Base-by-base conservation (phyloP, 1,140 invertebrate species). In the Patella vulgata region DNA sequence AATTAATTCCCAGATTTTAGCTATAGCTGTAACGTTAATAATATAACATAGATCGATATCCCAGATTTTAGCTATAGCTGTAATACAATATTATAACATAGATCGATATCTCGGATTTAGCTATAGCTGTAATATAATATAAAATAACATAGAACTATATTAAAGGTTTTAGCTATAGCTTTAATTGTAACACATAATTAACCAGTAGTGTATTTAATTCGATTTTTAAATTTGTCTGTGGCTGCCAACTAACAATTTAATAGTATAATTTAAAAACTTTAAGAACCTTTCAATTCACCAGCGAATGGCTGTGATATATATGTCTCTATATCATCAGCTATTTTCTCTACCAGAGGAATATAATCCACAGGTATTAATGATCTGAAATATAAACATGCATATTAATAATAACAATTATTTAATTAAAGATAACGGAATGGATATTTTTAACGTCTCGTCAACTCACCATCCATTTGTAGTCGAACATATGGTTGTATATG, bases 271-370 rank as follows among this genome's bases (percentile, higher is more conserved):
- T 11, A 28, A n/a, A n/a, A n/a, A n/a, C n/a, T n/a, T n/a, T n/a
- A n/a, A n/a, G n/a, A n/a, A 75, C 73, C 73, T 66, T 48, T 63
- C 43, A 75, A 68, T 66, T 75, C 73, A 21, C 47, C 57, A n/a
- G 73, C 67, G 55, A 68, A 75, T 21, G 70, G 67, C 31, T 50
- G 50, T 19, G 70, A 59, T 6, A 75, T 31, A 23, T 63, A 66
- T 0, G 51, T 53, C 21, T 73, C 70, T 36, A 75, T 47, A 36
- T 65, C 63, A 21, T 55, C 54, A 47, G 66, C 73, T 14, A 73
- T 60, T 3, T 63, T 47, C 33, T 68, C 55, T 1, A 70, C 59
- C 21, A 73, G 19, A 0, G 67, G 67, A n/a, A 75, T 43, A 11
- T 58, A 43, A 3, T 62, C 51, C 14, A 44, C 25, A 3, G 66